phyloP scores from a whole-genome alignment of 2,888 invertebrate species.

The Teinopalpus imperialis region DNA sequence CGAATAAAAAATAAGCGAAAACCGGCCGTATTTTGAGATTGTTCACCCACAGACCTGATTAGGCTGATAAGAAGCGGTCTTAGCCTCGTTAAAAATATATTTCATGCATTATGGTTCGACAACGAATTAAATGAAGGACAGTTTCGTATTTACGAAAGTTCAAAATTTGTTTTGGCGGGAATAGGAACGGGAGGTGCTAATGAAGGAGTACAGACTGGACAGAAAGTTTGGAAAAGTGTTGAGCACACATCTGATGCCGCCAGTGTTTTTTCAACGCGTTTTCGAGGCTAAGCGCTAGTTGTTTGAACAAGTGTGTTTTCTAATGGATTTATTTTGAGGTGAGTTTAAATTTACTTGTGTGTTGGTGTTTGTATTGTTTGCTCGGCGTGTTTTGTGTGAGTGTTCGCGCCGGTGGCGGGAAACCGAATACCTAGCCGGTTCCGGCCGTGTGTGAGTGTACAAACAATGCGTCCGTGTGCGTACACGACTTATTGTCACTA shows the following conservation, averaged over 20 bases:
- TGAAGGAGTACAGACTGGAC: constrained; percentile 56
- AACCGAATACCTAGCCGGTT: constrained; percentile 79
- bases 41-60: constrained; percentile 47
- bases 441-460: constrained; percentile 64
- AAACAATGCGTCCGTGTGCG: constrained; percentile 64
- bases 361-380: constrained; percentile 81
- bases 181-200: constrained; percentile 46
- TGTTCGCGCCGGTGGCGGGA: constrained; percentile 78
- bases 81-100: constrained; percentile 38
- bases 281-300: constrained; percentile 82
- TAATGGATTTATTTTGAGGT: constrained; percentile 83
- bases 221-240: constrained; percentile 79
- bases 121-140: constrained; percentile 36
- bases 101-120: constrained; percentile 30
- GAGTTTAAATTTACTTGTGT: constrained; percentile 82
- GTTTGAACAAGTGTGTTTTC: constrained; percentile 83
- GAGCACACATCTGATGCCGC: constrained; percentile 70
- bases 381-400: constrained; percentile 76
- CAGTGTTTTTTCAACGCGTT: constrained; percentile 81
- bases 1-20: constrained; percentile 49
- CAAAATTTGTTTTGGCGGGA: constrained; percentile 64
- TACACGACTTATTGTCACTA: constrained; percentile 75
- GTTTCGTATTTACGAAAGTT: constrained; percentile 40
- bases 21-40: constrained; percentile 44
- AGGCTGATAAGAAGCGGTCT: constrained; percentile 47